Percentiles rank a stretch among this genome's conserved stretches.
Evolutionary conservation across 2,797 vertebrate species (phyloP).

Genomic region (Masticophis lateralis): DNA sequence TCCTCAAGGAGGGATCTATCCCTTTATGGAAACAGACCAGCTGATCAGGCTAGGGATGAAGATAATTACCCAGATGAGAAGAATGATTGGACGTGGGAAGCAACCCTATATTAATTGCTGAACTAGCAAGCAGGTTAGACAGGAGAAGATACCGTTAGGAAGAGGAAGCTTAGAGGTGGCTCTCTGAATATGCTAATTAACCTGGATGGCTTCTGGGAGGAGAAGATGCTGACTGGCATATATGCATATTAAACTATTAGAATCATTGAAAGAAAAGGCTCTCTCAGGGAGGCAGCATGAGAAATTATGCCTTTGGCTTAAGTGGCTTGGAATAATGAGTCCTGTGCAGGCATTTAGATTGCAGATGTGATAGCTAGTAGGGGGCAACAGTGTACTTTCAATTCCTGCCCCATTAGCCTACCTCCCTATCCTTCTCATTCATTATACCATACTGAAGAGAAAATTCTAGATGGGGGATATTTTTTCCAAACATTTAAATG

Average conservation of each 20-base stretch:
- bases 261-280: slow-evolving; percentile 10
- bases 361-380: not conserved
- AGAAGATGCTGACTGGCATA: slow-evolving; percentile 28
- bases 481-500: not conserved
- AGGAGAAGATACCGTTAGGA: slow-evolving; percentile 10
- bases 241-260: slow-evolving; percentile 26
- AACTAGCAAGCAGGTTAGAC: slow-evolving; percentile 27
- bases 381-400: not conserved
- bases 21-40: slow-evolving; percentile 30
- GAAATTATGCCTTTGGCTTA: not conserved
- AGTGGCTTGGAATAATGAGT: not conserved
- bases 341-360: not conserved
- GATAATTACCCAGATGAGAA: slow-evolving; percentile 20
- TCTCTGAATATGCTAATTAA: slow-evolving; percentile 39
- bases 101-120: slow-evolving; percentile 16
- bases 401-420: not conserved
- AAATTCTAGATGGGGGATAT: not conserved
- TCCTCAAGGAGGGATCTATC: slow-evolving; percentile 11
- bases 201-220: slow-evolving; percentile 23
- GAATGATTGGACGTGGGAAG: not conserved
- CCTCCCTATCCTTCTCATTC: not conserved
- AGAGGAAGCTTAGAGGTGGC: slow-evolving; percentile 19
- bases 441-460: not conserved
- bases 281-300: not conserved
- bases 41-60: slow-evolving; percentile 3